Evolutionary conservation across 2,797 vertebrate genomes (phyloP), one percentile per base, ranked within the genome.

Genomic region (Gambelia wislizenii): DNA sequence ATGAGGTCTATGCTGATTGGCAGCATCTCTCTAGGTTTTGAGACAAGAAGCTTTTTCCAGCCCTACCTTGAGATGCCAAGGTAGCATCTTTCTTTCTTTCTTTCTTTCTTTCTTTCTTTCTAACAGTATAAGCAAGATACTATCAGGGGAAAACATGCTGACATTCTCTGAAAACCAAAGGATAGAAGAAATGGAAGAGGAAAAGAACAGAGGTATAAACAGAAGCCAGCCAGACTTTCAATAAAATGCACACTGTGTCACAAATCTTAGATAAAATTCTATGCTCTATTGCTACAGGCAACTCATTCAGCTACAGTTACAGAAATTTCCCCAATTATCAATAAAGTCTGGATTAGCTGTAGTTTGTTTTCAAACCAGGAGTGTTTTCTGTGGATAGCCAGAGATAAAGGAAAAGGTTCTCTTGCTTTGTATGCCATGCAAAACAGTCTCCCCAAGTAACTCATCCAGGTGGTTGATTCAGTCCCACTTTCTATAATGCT

Each of bases 201-300:
- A 52, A 30, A 61, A 64, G 25, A 42, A 2, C 39, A 61, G 30
- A 77, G 49, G 20, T 44, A n/a, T 39, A 64, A 49, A 86, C 10
- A 22, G 33, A 36, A 13, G 10, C 33, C 9, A 86, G 18, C 36
- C 18, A 3, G 4, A 0, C 87, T 49, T 85, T 90, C 93, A 75
- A 85, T 86, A 77, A 92, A n/a, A 88, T 85, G 79, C 90, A 91
- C 79, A n/a, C n/a, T n/a, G n/a, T n/a, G n/a, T n/a, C n/a, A n/a
- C n/a, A n/a, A n/a, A n/a, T n/a, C n/a, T n/a, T n/a, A n/a, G n/a
- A n/a, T n/a, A n/a, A n/a, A n/a, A n/a, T n/a, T n/a, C n/a, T n/a
- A n/a, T 89, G 86, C 78, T 88, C 86, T 84, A 87, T 69, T 59
- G n/a, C n/a, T 80, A 39, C 9, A 80, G 10, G n/a, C 78, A 64